Percentiles rank a stretch among this genome's conserved stretches.
phyloP scores from a whole-genome alignment of 35 echinoderm and acorn worm genomes.

The Nesometra sesokonis region DNA sequence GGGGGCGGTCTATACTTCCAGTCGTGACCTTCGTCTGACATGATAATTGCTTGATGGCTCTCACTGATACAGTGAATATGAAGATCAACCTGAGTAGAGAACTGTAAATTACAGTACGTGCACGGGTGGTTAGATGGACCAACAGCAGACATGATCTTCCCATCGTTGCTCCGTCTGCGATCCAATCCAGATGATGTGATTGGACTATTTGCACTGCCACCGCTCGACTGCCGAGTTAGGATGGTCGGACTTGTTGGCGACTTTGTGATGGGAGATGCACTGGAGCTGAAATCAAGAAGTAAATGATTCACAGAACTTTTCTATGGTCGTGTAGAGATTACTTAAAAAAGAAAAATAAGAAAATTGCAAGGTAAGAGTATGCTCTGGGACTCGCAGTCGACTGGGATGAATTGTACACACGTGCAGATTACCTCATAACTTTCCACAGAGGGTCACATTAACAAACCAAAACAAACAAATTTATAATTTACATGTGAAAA shows the following conservation, averaged over 20 bases:
- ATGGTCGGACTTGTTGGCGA: conserved; percentile 2
- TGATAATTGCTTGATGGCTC: conserved; percentile 82
- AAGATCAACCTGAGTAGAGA: conserved; percentile 73
- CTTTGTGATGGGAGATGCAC: background rate
- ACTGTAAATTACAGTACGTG: conserved; percentile 92
- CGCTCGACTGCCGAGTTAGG: background rate
- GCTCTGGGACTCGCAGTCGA: too few relatives aligned
- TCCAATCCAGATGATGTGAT: background rate
- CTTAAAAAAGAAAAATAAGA: too few relatives aligned
- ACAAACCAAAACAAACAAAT: too few relatives aligned
- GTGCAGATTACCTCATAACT: too few relatives aligned
- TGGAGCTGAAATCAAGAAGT: background rate
- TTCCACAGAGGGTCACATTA: too few relatives aligned
- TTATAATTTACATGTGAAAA: too few relatives aligned
- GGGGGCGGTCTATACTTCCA: conserved; percentile 93
- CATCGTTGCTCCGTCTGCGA: background rate
- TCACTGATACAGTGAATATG: conserved; percentile 90
- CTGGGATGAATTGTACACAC: too few relatives aligned
- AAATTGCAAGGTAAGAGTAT: too few relatives aligned
- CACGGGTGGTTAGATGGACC: conserved; percentile 56
- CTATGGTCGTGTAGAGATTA: too few relatives aligned
- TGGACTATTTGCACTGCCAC: conserved; percentile 7
- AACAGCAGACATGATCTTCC: background rate
- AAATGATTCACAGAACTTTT: too few relatives aligned
- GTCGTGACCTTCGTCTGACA: conserved; percentile 89